phyloP scores from a whole-genome alignment of 2,888 invertebrate genomes.

The Galerucella pusilla region DNA sequence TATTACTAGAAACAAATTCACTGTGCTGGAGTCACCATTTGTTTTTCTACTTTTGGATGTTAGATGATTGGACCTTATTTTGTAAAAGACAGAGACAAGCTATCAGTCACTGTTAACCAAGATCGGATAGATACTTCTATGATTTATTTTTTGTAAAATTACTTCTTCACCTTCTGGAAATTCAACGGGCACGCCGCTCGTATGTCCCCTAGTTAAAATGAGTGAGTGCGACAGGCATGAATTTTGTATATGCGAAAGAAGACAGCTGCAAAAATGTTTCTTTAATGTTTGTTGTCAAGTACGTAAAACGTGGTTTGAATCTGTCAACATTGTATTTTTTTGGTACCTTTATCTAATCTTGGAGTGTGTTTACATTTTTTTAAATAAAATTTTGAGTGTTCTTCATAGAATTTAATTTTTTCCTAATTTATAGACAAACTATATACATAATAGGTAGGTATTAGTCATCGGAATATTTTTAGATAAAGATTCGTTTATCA shows the following conservation, averaged over 20 bases:
- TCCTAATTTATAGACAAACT: not conserved
- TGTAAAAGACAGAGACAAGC: too few relatives aligned
- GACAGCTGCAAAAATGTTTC: conserved; percentile 53
- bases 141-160: not conserved
- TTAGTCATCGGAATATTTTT: not conserved
- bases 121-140: too few relatives aligned
- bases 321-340: conserved; percentile 40
- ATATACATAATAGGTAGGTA: not conserved
- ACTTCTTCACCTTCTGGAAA: not conserved
- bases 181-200: not conserved
- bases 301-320: conserved; percentile 43
- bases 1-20: too few relatives aligned
- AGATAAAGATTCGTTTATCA: not conserved
- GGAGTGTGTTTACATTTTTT: conserved; percentile 13
- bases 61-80: too few relatives aligned
- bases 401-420: not conserved
- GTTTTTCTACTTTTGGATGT: too few relatives aligned
- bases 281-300: conserved; percentile 31
- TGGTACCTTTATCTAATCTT: conserved; percentile 25
- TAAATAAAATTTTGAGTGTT: not conserved
- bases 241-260: conserved; percentile 52
- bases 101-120: too few relatives aligned
- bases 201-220: conserved; percentile 13
- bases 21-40: too few relatives aligned
- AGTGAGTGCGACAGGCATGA: conserved; percentile 42